Base-by-base conservation (phyloP, 2,797 vertebrate species). In the Carcharodon carcharias region DNA sequence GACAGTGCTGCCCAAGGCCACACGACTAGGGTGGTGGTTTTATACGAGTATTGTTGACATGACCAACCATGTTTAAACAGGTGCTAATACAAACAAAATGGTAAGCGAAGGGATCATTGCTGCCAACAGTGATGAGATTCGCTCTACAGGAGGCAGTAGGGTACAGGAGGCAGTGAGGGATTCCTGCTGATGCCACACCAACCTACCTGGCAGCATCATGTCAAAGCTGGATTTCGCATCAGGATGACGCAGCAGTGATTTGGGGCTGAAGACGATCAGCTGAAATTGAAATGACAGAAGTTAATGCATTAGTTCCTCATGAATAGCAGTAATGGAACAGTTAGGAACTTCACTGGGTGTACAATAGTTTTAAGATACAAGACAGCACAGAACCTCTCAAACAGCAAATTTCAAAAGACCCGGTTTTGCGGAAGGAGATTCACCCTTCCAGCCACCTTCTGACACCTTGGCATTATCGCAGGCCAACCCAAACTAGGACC, bases 231-330 rank as follows among this genome's bases (percentile, higher is more conserved):
- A 99, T 97, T 98, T 98, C 97, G 99, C 99, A 97, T 99, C 99
- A 0, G 99, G 99, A 96, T 99, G 99, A 96, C 99, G 99, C 97
- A 99, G 97, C 96, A 99, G 98, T 0, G 99, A 99, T 97, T 99
- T 99, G 85, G 99, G 99, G 94, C 99, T 99, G 97, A 99, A 99
- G 96, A 99, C 97, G 4, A 99, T 99, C 92, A 99, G 97, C 99
- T 99, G 96, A 16, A 77, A 26, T 54, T 26, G 61, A 96, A 89
- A 56, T 11, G 45, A 40, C 4, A 80, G 87, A 18, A 71, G 26
- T 35, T 12, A 63, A 28, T 31, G 14, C 7, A 26, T 50, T 35
- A 96, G 61, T 14, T 82, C 56, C 63, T 18, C 16, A 11, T 16
- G 1, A n/a, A 65, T 67, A n/a, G 21, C 0, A 35, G 40, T 3